A percentile compares a stretch with the other conserved stretches of the same genome.
Conservation (phyloP, 2,888 invertebrate genomes). For the Noctua comes region DNA sequence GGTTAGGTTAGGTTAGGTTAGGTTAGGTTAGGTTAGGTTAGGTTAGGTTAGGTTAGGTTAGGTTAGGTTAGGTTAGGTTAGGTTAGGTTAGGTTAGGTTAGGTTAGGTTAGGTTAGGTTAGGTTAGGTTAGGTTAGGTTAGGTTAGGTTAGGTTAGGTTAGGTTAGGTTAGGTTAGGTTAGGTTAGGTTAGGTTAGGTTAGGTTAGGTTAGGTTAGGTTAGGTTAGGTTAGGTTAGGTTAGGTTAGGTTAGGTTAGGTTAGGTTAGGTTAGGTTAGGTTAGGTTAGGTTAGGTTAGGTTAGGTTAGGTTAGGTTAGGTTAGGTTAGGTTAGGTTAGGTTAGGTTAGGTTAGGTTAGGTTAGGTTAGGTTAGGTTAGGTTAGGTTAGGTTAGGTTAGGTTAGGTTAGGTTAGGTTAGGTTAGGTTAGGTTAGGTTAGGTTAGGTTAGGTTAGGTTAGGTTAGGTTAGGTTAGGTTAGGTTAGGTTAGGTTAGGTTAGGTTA, state of each 20-base stretch:
- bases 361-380: constrained; percentile 28
- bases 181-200: constrained; percentile 53
- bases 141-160: constrained; percentile 50
- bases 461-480: constrained; percentile 40
- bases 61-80: constrained; percentile 56
- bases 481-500: constrained; percentile 49
- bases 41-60: constrained; percentile 47
- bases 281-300: constrained; percentile 28
- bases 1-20: constrained; percentile 57
- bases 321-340: constrained; percentile 44
- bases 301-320: constrained; percentile 45
- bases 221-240: constrained; percentile 52
- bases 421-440: constrained; percentile 45
- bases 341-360: constrained; percentile 35
- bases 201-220: constrained; percentile 52
- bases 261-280: constrained; percentile 28
- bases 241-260: constrained; percentile 45
- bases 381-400: constrained; percentile 22
- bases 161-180: constrained; percentile 49
- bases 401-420: constrained; percentile 38
- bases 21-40: constrained; percentile 48
- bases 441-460: constrained; percentile 50
- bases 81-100: constrained; percentile 41
- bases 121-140: constrained; percentile 49
- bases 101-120: constrained; percentile 53